phyloP scores from a whole-genome alignment of 2,113 vertebrate species.

The Barnardius zonarius region DNA sequence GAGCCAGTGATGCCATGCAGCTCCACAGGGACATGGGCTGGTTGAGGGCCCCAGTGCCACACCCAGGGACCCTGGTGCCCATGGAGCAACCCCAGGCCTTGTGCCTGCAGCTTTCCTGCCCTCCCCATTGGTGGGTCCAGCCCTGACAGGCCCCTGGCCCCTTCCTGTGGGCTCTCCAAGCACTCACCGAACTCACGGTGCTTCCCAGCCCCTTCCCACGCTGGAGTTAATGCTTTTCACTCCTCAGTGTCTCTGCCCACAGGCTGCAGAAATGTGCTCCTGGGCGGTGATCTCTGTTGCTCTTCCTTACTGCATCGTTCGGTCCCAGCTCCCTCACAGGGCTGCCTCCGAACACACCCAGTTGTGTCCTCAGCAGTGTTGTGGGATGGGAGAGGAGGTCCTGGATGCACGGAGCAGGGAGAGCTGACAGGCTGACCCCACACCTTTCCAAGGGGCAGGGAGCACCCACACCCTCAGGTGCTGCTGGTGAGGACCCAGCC shows the following conservation, averaged over 20 bases:
- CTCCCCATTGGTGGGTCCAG: not conserved
- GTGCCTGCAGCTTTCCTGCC: not conserved
- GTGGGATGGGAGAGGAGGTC: not conserved
- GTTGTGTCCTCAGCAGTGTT: accelerated
- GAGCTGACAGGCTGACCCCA: not conserved
- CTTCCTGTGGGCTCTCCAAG: too few relatives aligned
- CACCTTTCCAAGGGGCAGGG: accelerated
- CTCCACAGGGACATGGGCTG: not conserved
- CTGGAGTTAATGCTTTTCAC: not conserved
- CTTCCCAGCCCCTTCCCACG: accelerated
- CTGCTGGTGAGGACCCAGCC: not conserved
- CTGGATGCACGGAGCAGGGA: accelerated
- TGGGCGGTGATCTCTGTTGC: not conserved
- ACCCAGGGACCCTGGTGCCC: accelerated
- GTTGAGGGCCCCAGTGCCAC: too few relatives aligned
- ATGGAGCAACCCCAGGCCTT: not conserved
- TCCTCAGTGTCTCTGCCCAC: not conserved
- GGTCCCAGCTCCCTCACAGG: not conserved
- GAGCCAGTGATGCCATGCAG: not conserved
- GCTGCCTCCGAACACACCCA: not conserved
- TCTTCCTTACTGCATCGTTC: not conserved
- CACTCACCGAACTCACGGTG: accelerated
- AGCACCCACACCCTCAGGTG: not conserved
- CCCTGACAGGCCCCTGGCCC: not conserved
- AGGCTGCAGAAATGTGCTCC: not conserved